Percentiles rank a stretch among this genome's conserved stretches.
These are phyloP conservation scores for Pseudoips prasinana DNA, from an alignment of 2,888 invertebrate species.

Conservation along the genomic window DNA sequence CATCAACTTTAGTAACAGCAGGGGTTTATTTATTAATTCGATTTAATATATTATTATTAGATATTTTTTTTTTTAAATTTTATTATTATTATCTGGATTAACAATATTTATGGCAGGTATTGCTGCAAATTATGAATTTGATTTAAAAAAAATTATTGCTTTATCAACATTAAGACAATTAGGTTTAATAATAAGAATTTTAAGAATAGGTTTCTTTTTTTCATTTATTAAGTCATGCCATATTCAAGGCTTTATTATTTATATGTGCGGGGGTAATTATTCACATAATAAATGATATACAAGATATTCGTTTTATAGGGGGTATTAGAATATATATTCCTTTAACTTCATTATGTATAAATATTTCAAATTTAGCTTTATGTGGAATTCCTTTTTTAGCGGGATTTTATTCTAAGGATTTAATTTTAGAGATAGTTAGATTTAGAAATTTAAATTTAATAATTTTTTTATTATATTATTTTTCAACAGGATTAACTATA, in stretches of 20 bases:
- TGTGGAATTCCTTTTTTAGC: slow-evolving; percentile 85
- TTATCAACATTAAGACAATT: slow-evolving; percentile 89
- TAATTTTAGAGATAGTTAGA: slow-evolving; percentile 81
- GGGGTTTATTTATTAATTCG: slow-evolving; percentile 89
- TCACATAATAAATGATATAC: slow-evolving; percentile 83
- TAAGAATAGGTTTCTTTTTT: slow-evolving; percentile 84
- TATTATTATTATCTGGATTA: slow-evolving; percentile 79
- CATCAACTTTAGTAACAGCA: slow-evolving; percentile 89
- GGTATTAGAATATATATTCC: slow-evolving; percentile 72
- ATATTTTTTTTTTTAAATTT: slow-evolving; percentile 63
- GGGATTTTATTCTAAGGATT: slow-evolving; percentile 85
- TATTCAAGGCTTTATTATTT: slow-evolving; percentile 89
- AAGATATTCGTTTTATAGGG: slow-evolving; percentile 86
- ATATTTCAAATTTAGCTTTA: slow-evolving; percentile 82
- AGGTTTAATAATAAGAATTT: slow-evolving; percentile 86
- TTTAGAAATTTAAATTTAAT: slow-evolving; percentile 78
- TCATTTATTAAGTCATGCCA: slow-evolving; percentile 87
- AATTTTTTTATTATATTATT: slow-evolving; percentile 78
- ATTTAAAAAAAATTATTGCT: slow-evolving; percentile 91
- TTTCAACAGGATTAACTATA: slow-evolving; percentile 82
- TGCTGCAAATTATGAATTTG: slow-evolving; percentile 84
- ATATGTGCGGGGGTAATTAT: slow-evolving; percentile 87
- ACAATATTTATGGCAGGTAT: slow-evolving; percentile 84
- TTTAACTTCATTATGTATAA: slow-evolving; percentile 78
- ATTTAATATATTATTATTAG: slow-evolving; percentile 78